Conservation (phyloP, 2,888 invertebrate species). For the Trachelus troglodyta region DNA sequence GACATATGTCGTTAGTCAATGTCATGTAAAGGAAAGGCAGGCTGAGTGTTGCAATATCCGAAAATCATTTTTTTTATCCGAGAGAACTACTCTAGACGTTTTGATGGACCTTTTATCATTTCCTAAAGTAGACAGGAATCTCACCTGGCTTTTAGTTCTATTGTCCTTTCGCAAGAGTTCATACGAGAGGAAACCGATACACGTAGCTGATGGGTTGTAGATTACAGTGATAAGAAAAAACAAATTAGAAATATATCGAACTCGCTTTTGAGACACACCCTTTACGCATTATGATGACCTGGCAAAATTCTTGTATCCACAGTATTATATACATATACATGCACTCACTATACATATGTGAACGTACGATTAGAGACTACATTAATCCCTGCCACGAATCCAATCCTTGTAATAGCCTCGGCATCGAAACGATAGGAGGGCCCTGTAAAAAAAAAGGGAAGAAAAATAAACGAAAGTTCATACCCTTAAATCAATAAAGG, state of each 20-base stretch:
- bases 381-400: neutral
- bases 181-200: neutral
- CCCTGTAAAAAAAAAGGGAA: neutral
- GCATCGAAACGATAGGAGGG: neutral
- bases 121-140: neutral
- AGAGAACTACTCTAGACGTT: neutral
- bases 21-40: neutral
- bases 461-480: conserved; percentile 2
- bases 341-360: neutral
- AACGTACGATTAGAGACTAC: neutral
- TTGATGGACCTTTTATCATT: neutral
- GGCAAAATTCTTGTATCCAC: neutral
- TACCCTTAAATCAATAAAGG: conserved; percentile 39
- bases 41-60: neutral
- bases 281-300: neutral
- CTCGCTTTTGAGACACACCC: neutral
- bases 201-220: neutral
- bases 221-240: neutral
- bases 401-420: conserved; percentile 1
- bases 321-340: neutral
- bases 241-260: neutral
- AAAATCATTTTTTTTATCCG: neutral
- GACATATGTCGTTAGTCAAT: neutral
- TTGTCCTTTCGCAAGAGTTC: neutral
- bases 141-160: neutral